Conservation (phyloP, 2,888 invertebrate species). For the Drosophila emarginata region DNA sequence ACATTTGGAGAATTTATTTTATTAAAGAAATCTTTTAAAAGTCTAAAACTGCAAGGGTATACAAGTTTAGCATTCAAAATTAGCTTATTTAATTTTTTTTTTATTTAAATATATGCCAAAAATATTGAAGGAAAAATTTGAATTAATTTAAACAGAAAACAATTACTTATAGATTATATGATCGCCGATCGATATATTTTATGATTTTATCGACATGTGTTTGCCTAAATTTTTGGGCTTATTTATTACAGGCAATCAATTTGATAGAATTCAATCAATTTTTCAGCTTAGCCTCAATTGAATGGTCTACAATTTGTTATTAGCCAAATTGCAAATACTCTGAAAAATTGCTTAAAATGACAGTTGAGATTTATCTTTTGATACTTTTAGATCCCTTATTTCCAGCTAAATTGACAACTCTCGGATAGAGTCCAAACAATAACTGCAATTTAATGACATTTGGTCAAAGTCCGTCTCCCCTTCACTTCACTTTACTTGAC, state of each 20-base stretch:
- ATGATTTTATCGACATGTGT: background rate
- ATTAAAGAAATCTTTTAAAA: too few relatives aligned
- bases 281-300: background rate
- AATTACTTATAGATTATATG: background rate
- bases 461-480: conserved; percentile 10
- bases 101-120: too few relatives aligned
- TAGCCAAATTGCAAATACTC: conserved; percentile 20
- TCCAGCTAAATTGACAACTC: conserved; percentile 15
- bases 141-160: too few relatives aligned
- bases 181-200: background rate
- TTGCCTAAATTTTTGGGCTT: background rate
- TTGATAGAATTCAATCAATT: background rate
- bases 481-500: background rate
- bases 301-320: conserved; percentile 5
- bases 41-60: too few relatives aligned
- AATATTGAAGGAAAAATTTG: too few relatives aligned
- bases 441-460: conserved; percentile 69
- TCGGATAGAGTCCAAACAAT: conserved; percentile 37
- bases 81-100: too few relatives aligned
- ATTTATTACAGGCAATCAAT: background rate
- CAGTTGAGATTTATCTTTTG: background rate
- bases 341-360: background rate
- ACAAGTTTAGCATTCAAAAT: too few relatives aligned
- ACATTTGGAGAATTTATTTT: too few relatives aligned
- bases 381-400: background rate